A percentile compares a stretch with the other conserved stretches of the same genome.
phyloP scores from a whole-genome alignment of 1,140 invertebrate species.

The Ceratosolen solmsi region DNA sequence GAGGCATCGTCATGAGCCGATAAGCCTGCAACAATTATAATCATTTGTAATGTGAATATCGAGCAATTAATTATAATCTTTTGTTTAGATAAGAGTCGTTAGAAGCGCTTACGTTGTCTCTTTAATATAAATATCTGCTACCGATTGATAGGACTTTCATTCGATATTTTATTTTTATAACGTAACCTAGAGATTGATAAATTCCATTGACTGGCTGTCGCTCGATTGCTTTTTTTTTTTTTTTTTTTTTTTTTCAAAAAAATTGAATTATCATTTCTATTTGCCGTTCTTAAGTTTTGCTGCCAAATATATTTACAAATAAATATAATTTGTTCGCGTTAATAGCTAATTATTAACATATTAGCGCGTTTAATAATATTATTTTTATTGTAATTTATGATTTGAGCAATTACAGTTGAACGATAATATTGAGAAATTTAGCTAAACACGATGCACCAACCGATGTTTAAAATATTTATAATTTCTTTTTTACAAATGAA shows the following conservation, averaged over 20 bases:
- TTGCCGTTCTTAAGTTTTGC: too few relatives aligned
- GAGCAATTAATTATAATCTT: slow-evolving; percentile 15
- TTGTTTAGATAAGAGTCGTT: not conserved
- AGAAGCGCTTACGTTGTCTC: not conserved
- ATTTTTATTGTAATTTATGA: not conserved
- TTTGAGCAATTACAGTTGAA: not conserved
- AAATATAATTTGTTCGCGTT: slow-evolving; percentile 1
- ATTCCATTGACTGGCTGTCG: not conserved
- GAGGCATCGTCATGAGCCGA: not conserved
- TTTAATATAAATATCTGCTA: not conserved
- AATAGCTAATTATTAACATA: not conserved
- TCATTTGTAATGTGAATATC: not conserved
- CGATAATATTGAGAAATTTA: not conserved
- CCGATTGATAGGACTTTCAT: not conserved
- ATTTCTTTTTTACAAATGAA: not conserved
- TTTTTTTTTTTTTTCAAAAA: not conserved
- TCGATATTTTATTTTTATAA: not conserved
- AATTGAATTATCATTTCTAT: not conserved
- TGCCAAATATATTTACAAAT: not conserved
- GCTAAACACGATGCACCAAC: not conserved
- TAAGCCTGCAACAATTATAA: not conserved
- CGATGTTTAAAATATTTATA: not conserved
- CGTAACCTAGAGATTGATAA: not conserved
- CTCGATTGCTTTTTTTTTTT: not conserved
- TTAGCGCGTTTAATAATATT: not conserved